Base-by-base conservation (phyloP, 2,888 invertebrate species). In the Conus canariensis region DNA sequence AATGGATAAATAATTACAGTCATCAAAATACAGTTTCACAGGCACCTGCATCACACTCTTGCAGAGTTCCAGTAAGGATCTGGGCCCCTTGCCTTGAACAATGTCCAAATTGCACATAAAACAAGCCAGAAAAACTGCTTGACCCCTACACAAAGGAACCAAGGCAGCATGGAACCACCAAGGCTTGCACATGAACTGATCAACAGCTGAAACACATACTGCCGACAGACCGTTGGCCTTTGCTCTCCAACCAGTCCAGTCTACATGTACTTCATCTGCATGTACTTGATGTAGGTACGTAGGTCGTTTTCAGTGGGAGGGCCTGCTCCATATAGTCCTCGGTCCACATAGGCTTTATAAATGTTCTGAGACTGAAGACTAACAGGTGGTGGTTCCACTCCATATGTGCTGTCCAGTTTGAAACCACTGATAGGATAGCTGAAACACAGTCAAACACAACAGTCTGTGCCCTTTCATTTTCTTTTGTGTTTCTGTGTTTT, bases 301-400 rank as follows among this genome's bases (percentile, higher is more conserved):
- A 90, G 90, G 90, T 96, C 91, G n/a, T 90, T 96, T 74, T 95
- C 96, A 90, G 93, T 92, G 10, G 95, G 94, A 10, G 90, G 88
- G 8, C 92, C 92, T 6, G 97, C 97, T 6, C 98, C 97, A 93
- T 96, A 95, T 93, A 96, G 95, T 94, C 97, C 97, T 25, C 96
- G 95, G 94, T 97, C 96, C 7, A 98, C 97, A 95, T 98, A 98
- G 88, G 97, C 97, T 91, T 97, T 97, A 95, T 98, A 98, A 92
- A 98, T 97, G 93, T 97, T 97, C 88, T 97, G 97, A 83, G 98
- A 97, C 22, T 97, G 96, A 92, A 97, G 96, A 16, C 97, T 97
- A 22, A 98, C 98, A 6, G 97, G 97, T 1, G 98, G 98, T 58
- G 97, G 97, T 83, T 97, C 97, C 45, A 98, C 97, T 94, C 97